Evolutionary conservation across 2,797 vertebrate genomes (phyloP), one percentile per base, ranked within the genome.

Genomic region (Lutjanus campechanus): DNA sequence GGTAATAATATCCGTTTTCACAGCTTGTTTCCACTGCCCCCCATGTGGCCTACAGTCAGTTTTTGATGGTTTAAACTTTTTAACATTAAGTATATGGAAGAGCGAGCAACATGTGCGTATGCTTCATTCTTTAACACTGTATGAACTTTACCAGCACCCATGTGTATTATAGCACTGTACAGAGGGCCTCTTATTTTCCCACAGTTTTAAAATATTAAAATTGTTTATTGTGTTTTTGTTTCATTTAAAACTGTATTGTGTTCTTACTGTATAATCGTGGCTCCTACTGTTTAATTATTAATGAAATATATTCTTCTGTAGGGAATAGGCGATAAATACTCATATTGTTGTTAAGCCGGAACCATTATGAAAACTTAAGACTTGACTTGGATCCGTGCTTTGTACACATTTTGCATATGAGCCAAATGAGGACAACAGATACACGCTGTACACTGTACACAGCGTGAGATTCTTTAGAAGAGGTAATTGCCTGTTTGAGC

Each of bases 171-270:
- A 59, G 17, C 6, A 40, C 47, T 11, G 7, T 22, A 61, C 51
- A 41, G 16, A 15, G 7, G 16, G 25, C 12, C 54, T 19, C n/a
- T 43, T 8, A 8, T 71, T 73, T 70, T 40, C 64, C 53, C 50
- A 22, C 22, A 54, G 70, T 61, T 60, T 73, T 43, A 62, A 60
- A 56, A 69, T 50, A 49, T 40, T 54, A 11, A 64, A 17, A 8
- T 12, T 36, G 7, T 69, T 76, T 66, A 46, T 66, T 58, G 25
- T 20, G 3, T 72, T 76, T 25, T 63, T 79, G 44, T 69, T 73
- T 62, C 20, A 70, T 64, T 81, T 43, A 7, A 64, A 76, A 44
- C 8, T 11, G 7, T 2, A 12, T 16, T 19, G 29, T 16, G 20
- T 56, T 67, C 15, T 53, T 71, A 12, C 58, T 60, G 58, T 40